These are phyloP conservation scores for Agrilus cyanescens DNA, from an alignment of 2,888 invertebrate species.

Conservation along the genomic window DNA sequence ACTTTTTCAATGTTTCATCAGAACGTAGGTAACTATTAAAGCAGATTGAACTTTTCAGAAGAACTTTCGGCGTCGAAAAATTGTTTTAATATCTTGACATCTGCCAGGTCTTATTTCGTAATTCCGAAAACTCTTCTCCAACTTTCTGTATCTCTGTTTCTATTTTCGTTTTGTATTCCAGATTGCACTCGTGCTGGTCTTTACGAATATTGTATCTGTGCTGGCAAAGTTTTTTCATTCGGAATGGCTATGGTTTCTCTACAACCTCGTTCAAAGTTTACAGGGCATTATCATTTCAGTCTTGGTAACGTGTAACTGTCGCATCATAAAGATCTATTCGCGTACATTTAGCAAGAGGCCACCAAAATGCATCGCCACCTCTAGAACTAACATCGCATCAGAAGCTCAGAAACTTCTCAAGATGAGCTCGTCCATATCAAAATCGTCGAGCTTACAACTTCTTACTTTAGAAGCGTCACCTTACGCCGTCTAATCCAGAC, in stretches of 20 bases:
- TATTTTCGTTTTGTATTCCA: constrained; percentile 23
- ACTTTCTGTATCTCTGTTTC: constrained; percentile 1
- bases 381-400: constrained; percentile 20
- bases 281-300: constrained; percentile 52
- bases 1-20: constrained; percentile 1
- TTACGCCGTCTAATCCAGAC: constrained; percentile 31
- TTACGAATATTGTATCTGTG: constrained; percentile 32
- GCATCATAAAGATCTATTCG: constrained; percentile 35
- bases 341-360: constrained; percentile 25
- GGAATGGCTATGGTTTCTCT: constrained; percentile 35
- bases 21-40: neutral
- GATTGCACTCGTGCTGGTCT: constrained; percentile 32
- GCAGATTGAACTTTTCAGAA: neutral
- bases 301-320: constrained; percentile 51
- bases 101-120: too few relatives aligned
- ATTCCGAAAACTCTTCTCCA: neutral
- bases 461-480: constrained; percentile 36
- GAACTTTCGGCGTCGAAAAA: neutral
- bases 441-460: constrained; percentile 35
- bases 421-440: constrained; percentile 24
- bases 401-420: constrained; percentile 19
- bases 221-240: constrained; percentile 32
- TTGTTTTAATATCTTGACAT: neutral
- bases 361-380: constrained; percentile 18
- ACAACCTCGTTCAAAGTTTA: constrained; percentile 37